Conservation (phyloP, 2,888 invertebrate species). For the Cistogaster globosa region DNA sequence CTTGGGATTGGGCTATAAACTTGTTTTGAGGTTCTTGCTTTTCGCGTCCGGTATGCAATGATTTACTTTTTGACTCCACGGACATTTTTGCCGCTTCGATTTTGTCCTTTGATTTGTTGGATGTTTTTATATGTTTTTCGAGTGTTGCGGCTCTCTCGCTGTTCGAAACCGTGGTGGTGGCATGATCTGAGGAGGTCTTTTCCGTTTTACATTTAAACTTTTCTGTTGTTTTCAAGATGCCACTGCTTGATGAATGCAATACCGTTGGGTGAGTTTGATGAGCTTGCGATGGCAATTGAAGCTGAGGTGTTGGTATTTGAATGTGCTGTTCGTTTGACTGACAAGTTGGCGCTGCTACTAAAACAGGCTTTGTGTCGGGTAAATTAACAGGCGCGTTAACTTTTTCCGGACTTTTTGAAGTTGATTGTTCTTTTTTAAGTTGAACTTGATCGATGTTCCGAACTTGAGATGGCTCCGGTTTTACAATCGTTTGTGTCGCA, state of each 20-base stretch:
- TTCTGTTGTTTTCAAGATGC: slow-evolving; percentile 67
- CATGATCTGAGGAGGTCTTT: slow-evolving; percentile 56
- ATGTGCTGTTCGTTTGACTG: slow-evolving; percentile 25
- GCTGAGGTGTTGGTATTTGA: slow-evolving; percentile 33
- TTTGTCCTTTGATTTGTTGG: slow-evolving; percentile 60
- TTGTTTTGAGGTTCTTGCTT: slow-evolving; percentile 59
- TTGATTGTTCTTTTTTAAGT: slow-evolving; percentile 52
- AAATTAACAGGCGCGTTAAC: slow-evolving; percentile 20
- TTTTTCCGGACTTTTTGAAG: slow-evolving; percentile 52
- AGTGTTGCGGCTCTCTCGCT: slow-evolving; percentile 42
- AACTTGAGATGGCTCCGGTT: slow-evolving; percentile 44
- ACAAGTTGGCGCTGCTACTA: slow-evolving; percentile 7
- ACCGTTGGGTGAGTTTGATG: slow-evolving; percentile 43
- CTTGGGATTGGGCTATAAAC: slow-evolving; percentile 46
- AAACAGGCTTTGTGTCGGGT: slow-evolving; percentile 58
- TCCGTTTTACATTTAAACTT: slow-evolving; percentile 72
- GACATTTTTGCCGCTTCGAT: slow-evolving; percentile 31
- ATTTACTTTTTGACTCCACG: slow-evolving; percentile 31
- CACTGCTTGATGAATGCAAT: slow-evolving; percentile 58
- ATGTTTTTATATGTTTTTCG: slow-evolving; percentile 62
- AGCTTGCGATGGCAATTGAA: slow-evolving; percentile 38
- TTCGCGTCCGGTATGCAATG: slow-evolving; percentile 38
- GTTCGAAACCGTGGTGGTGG: slow-evolving; percentile 6
- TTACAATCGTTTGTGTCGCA: slow-evolving; percentile 21
- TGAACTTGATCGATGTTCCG: slow-evolving; percentile 40